Percentiles rank a stretch among this genome's conserved stretches.
phyloP scores from a whole-genome alignment of 2,888 invertebrate genomes.

The Amphipyra tragopoginis region DNA sequence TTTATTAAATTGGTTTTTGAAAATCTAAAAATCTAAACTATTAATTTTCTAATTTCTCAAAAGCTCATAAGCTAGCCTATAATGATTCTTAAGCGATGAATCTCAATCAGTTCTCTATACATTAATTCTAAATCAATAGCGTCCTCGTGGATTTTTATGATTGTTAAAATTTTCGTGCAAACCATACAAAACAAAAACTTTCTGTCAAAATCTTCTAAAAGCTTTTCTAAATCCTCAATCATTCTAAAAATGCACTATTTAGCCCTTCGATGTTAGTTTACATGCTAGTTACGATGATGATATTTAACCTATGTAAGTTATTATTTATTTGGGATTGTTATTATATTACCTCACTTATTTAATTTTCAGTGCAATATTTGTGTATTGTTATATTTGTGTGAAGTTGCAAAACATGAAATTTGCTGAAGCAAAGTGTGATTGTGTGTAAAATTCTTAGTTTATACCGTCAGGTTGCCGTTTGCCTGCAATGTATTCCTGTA shows the following conservation, averaged over 20 bases:
- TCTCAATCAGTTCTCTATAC: slow-evolving; percentile 51
- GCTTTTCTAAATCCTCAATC: slow-evolving; percentile 74
- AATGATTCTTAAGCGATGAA: slow-evolving; percentile 64
- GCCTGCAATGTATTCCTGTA: slow-evolving; percentile 47
- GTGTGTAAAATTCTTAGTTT: slow-evolving; percentile 60
- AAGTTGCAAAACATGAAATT: slow-evolving; percentile 65
- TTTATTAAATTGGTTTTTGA: slow-evolving; percentile 19
- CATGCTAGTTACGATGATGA: slow-evolving; percentile 71
- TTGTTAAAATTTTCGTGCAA: slow-evolving; percentile 69
- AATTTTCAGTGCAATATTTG: slow-evolving; percentile 58
- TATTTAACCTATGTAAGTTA: slow-evolving; percentile 26
- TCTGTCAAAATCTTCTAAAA: slow-evolving; percentile 71
- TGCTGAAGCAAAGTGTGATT: slow-evolving; percentile 73
- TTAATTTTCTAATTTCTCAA: slow-evolving; percentile 55
- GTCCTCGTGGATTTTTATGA: slow-evolving; percentile 72
- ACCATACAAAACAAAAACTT: slow-evolving; percentile 59
- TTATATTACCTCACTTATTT: slow-evolving; percentile 44
- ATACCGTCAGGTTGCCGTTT: slow-evolving; percentile 48
- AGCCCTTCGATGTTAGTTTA: slow-evolving; percentile 68
- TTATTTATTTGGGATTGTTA: slow-evolving; percentile 34
- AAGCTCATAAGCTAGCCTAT: slow-evolving; percentile 67
- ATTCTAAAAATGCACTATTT: slow-evolving; percentile 78
- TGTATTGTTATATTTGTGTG: slow-evolving; percentile 57
- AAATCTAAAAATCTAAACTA: slow-evolving; percentile 57
- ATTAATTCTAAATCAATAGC: slow-evolving; percentile 63